Evolutionary conservation across 1,140 invertebrate genomes (phyloP).

Genomic region (Leptopilina boulardi): DNA sequence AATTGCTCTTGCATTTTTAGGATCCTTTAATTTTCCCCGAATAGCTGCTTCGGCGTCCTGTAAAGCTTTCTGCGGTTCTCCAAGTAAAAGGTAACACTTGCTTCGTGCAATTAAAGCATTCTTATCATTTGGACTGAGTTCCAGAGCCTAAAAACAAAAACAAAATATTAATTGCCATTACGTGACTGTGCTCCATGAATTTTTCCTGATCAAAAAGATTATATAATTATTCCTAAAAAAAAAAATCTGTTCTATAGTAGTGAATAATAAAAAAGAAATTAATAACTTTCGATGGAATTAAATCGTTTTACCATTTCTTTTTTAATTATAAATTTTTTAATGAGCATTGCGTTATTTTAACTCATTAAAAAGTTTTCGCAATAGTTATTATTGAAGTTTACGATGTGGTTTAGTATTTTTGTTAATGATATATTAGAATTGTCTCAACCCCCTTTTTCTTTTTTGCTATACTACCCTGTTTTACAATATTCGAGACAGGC

Average conservation of each 20-base stretch:
- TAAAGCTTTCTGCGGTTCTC: constrained; percentile 88
- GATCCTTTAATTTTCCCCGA: constrained; percentile 79
- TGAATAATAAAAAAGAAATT: not conserved
- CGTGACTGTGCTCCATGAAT: not conserved
- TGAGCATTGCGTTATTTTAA: not conserved
- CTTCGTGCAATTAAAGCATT: constrained; percentile 91
- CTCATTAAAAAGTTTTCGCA: constrained; percentile 30
- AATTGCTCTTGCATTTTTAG: constrained; percentile 88
- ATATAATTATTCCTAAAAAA: constrained; percentile 1
- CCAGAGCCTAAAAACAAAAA: constrained; percentile 72
- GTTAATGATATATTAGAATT: constrained; percentile 25
- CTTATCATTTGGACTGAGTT: constrained; percentile 89
- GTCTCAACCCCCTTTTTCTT: not conserved
- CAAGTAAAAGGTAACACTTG: constrained; percentile 92
- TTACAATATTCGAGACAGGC: constrained; percentile 46
- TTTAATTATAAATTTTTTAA: not conserved
- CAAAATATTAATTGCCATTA: not conserved
- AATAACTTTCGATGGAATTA: not conserved
- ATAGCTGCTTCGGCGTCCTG: constrained; percentile 90
- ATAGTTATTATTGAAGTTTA: constrained; percentile 4
- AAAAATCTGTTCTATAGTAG: not conserved
- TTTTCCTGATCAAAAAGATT: constrained; percentile 7
- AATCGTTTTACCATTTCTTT: not conserved
- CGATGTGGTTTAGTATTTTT: constrained; percentile 3
- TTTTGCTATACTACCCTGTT: not conserved